Evolutionary conservation across 2,888 invertebrate genomes (phyloP), one percentile per base, ranked within the genome.

Genomic region (Brassicogethes aeneus): DNA sequence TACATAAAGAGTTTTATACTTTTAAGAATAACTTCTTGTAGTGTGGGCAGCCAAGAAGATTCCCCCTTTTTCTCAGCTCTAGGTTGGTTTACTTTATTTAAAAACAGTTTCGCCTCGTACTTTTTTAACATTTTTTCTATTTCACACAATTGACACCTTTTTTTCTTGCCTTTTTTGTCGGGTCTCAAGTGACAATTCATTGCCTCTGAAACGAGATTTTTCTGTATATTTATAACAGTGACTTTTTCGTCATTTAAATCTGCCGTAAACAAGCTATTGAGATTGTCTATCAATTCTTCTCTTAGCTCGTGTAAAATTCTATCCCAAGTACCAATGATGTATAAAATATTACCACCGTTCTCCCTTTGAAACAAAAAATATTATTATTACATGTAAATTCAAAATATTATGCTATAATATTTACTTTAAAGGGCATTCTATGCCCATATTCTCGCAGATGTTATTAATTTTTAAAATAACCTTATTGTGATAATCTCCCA

Each of bases 81-180:
- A n/a, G n/a, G n/a, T n/a, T n/a, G n/a, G n/a, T n/a, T n/a, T n/a
- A n/a, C n/a, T n/a, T n/a, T n/a, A n/a, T n/a, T n/a, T n/a, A n/a
- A n/a, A 59, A 80, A 83, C 34, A 85, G 62, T 40, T 73, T 62
- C 15, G 68, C 66, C 53, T 79, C 77, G 42, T 74, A 76, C 5
- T 62, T 52, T 47, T 71, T 68, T 17, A 77, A 52, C 3, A 33
- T 3, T 52, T 38, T 16, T 62, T 60, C 32, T 73, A 69, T 7
- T 70, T 61, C 14, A 52, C 43, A 49, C 77, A 79, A 2, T 76
- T 50, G 2, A 51, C 50, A 53, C 71, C 48, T 54, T 39, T 49
- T 52, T 36, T 51, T 42, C 39, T 52, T 56, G 29, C 46, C 50
- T 43, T 54, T 53, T 43, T 57, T 54, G 10, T 56, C 39, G 17